Conservation (phyloP, 35 echinoderm and acorn worm genomes). For the Acanthaster planci region DNA sequence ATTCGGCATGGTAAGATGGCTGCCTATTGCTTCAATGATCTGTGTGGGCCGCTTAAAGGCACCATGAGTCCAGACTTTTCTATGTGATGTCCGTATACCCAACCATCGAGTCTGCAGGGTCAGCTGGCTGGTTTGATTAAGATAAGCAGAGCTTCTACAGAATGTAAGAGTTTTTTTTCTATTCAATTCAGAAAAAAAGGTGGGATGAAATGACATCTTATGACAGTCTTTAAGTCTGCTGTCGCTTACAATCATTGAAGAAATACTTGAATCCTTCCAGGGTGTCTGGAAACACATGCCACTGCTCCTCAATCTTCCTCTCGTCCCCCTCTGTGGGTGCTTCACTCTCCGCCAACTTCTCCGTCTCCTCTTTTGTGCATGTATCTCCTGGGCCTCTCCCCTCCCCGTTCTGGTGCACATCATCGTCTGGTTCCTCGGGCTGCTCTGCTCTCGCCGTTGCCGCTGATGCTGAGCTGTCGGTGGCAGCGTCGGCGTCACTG, state of each 20-base stretch:
- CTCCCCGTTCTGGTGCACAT: not conserved
- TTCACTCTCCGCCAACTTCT: not conserved
- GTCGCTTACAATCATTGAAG: slow-evolving; percentile 82
- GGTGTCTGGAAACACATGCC: slow-evolving; percentile 49
- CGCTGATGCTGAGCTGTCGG: not conserved
- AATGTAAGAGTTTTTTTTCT: too few species aligned
- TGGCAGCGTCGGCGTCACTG: not conserved
- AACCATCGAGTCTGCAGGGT: too few species aligned
- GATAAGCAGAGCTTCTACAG: too few species aligned
- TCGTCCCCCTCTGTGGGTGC: not conserved
- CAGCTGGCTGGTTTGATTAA: too few species aligned
- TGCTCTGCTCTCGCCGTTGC: not conserved
- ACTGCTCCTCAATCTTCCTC: not conserved
- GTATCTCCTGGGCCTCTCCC: not conserved
- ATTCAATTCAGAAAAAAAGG: too few species aligned
- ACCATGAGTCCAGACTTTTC: too few species aligned
- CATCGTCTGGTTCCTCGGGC: not conserved
- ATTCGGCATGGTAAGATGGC: too few species aligned
- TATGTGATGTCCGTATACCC: too few species aligned
- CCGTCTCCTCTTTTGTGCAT: not conserved
- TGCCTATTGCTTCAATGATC: too few species aligned
- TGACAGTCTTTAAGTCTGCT: not conserved
- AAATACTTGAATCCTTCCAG: slow-evolving; percentile 74
- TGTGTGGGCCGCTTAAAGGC: too few species aligned
- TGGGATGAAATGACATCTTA: too few species aligned